Evolutionary conservation across 2,888 invertebrate species (phyloP).

Genomic region (Steromphala cineraria): DNA sequence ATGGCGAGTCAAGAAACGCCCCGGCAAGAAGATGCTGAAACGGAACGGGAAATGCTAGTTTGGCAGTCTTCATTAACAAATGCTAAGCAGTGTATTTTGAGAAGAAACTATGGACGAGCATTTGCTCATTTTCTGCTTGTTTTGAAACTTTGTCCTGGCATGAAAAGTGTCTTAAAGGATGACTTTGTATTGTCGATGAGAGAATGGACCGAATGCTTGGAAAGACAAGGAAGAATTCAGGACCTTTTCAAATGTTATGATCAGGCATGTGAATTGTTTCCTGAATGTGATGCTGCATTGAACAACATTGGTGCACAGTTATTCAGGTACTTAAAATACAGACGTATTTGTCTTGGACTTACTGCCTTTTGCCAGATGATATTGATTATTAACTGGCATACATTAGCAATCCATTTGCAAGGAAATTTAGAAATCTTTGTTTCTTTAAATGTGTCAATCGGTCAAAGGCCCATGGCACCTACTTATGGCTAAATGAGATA

Average conservation of each 20-base stretch:
- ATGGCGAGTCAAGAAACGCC: neutral
- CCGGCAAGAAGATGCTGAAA: neutral
- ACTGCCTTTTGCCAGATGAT: too few relatives aligned
- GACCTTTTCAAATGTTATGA: constrained; percentile 64
- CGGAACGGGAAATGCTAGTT: constrained; percentile 24
- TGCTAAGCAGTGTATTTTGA: constrained; percentile 48
- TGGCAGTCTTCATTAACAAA: constrained; percentile 44
- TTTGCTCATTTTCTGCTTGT: constrained; percentile 65
- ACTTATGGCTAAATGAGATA: too few relatives aligned
- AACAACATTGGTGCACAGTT: constrained; percentile 78
- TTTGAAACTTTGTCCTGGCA: constrained; percentile 53
- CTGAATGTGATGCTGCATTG: constrained; percentile 76
- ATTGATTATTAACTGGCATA: too few relatives aligned
- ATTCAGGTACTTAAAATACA: constrained; percentile 74
- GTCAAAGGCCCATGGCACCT: too few relatives aligned
- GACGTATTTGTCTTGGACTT: too few relatives aligned
- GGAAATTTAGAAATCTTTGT: too few relatives aligned
- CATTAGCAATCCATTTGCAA: too few relatives aligned
- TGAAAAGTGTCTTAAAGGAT: constrained; percentile 41
- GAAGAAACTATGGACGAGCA: constrained; percentile 57
- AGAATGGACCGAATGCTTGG: constrained; percentile 62
- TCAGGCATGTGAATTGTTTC: constrained; percentile 75
- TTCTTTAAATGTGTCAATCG: too few relatives aligned
- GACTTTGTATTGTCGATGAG: constrained; percentile 58
- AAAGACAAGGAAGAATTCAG: constrained; percentile 46